Base-by-base conservation (phyloP, 2,888 invertebrate genomes). In the Heliothis peltigera region DNA sequence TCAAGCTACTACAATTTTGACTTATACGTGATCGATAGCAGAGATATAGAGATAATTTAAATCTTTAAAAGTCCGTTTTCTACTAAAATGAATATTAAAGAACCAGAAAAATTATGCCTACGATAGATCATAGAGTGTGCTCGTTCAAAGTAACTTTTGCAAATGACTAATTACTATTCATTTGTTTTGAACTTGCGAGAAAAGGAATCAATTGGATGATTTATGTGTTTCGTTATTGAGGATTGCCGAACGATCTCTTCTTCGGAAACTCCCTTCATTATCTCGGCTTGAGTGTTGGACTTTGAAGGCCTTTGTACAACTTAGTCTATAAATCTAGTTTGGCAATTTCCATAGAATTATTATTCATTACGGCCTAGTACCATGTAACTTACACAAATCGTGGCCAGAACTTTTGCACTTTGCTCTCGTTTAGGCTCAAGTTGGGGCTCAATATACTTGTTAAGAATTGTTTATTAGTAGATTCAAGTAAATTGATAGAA, bases 161-260 rank as follows among this genome's bases (percentile, higher is more conserved):
- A 53, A 61, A 65, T 64, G 68, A 67, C 61, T 73, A 51, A 59
- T 63, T 56, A 65, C 43, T 8, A 51, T 66, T 53, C 66, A 66
- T 74, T 77, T 75, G 66, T 79, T 68, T 76, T 53, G 59, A 43
- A 19, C 66, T 66, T 61, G 64, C 71, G 64, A 75, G 74, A 77
- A 76, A 62, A 70, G 59, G 73, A 76, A 75, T 78, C 71, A 75
- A 62, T 62, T 39, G 39, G 49, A 64, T 80, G 81, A 83, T 82
- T 79, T 73, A 84, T 81, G 65, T 74, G 74, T 73, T 80, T 73
- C 64, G 64, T 68, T 77, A 68, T 64, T 71, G 65, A 72, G 47
- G 63, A 75, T 70, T 49, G 67, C 61, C 55, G 74, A 61, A 70
- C 64, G 70, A 77, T 72, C 35, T 44, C 53, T 68, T 55, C 57